phyloP scores from a whole-genome alignment of 2,888 invertebrate species.

The Arrhopalites spinosus region DNA sequence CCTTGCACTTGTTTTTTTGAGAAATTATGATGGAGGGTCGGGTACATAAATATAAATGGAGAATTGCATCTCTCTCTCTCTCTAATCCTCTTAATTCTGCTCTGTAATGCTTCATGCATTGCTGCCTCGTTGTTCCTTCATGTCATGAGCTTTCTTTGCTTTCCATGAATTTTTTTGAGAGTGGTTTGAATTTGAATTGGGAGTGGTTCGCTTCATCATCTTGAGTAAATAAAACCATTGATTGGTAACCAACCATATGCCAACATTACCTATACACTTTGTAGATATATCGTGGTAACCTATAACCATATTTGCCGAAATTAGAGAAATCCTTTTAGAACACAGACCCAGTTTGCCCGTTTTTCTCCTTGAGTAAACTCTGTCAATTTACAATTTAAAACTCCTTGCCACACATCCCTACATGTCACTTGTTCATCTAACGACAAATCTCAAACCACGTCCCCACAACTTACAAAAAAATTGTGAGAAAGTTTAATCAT shows the following conservation, averaged over 20 bases:
- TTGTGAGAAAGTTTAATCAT: too few species aligned
- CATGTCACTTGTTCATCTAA: not conserved
- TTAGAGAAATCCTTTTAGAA: conserved; percentile 24
- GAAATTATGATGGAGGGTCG: not conserved
- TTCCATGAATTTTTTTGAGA: conserved; percentile 22
- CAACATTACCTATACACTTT: not conserved
- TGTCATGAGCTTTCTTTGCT: conserved; percentile 6
- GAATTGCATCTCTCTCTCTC: not conserved
- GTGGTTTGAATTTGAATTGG: conserved; percentile 22
- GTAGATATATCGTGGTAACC: not conserved
- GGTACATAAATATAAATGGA: not conserved
- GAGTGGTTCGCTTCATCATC: too few species aligned
- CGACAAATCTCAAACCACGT: not conserved
- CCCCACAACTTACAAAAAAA: not conserved
- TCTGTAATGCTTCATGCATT: conserved; percentile 35
- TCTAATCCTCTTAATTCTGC: conserved; percentile 4
- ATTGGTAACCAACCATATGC: conserved; percentile 21
- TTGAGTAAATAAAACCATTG: conserved; percentile 19
- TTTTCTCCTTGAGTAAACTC: conserved; percentile 29
- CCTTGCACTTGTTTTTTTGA: too few species aligned
- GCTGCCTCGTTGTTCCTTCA: not conserved
- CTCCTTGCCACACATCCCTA: too few species aligned
- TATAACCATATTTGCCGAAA: too few species aligned
- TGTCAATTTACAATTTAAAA: conserved; percentile 8
- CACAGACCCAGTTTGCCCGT: conserved; percentile 34